Evolutionary conservation across 53 echinoderm and acorn worm species (phyloP).

Genomic region (Hippasteria phrygiana): DNA sequence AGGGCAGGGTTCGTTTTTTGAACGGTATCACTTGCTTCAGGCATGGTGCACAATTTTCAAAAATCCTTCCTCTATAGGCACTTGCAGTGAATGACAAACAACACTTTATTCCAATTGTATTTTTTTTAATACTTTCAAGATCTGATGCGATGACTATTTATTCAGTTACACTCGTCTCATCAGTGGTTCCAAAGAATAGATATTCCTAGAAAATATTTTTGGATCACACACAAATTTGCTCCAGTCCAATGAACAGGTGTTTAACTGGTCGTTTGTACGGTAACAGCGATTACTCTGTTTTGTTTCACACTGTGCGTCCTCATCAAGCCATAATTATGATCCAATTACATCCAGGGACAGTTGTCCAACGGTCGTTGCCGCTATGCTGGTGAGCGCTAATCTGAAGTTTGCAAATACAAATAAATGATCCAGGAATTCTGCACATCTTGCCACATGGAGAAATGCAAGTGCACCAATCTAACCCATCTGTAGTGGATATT

Average conservation of each 20-base stretch:
- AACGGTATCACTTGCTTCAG: conserved; percentile 31
- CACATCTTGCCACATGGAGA: not conserved
- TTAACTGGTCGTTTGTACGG: not conserved
- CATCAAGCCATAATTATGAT: conserved; percentile 48
- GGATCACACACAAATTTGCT: conserved; percentile 37
- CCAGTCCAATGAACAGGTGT: not conserved
- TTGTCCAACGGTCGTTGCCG: not conserved
- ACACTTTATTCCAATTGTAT: not conserved
- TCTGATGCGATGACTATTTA: not conserved
- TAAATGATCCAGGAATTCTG: not conserved
- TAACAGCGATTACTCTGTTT: not conserved
- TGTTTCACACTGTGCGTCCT: conserved; percentile 18
- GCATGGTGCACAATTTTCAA: conserved; percentile 19
- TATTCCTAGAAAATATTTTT: not conserved
- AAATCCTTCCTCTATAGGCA: conserved; percentile 26
- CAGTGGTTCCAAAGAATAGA: not conserved
- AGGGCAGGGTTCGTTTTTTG: not conserved
- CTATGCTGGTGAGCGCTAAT: not conserved
- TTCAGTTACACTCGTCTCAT: not conserved
- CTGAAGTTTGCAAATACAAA: not conserved
- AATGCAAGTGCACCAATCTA: not conserved
- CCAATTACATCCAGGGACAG: conserved; percentile 31
- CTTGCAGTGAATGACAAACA: conserved; percentile 23
- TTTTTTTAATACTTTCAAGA: conserved; percentile 13
- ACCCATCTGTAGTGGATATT: conserved; percentile 21